Base-by-base conservation (phyloP, 2,888 invertebrate genomes). In the Ctenicera cuprea region DNA sequence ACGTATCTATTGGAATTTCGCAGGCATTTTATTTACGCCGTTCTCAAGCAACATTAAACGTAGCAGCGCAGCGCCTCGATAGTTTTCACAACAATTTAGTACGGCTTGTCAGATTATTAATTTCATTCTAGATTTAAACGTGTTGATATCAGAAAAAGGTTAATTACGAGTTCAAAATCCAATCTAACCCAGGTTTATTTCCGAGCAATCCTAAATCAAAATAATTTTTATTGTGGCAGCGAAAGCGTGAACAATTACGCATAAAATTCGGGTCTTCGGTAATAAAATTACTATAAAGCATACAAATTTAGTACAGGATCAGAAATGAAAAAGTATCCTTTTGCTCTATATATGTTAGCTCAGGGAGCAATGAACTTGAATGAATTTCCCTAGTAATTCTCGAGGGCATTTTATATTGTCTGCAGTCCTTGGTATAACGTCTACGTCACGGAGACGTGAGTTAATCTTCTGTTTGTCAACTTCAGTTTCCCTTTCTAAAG, bases 321-420 rank as follows among this genome's bases (percentile, higher is more conserved):
- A 54, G 54, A 54, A 54, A 54, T 54, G 54, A 54, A 54, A 54
- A 54, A 54, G 54, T 54, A 30, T 26, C n/a, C 54, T 54, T n/a
- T 9, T 22, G 54, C 54, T 43, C 14, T 26, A 14, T 33, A 33
- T 41, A 62, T 62, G 62, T 20, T 62, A 62, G 45, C 43, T 14
- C 5, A 41, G 45, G 22, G 45, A 62, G 62, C 43, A 62, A 62
- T 62, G 62, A 62, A 62, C 62, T 59, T 26, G 62, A 43, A 62
- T 45, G 41, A 62, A 62, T 62, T 62, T 62, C n/a, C 62, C 22
- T 43, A 22, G 62, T 41, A 62, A 62, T 43, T 22, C 43, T 18
- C 43, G 12, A 45, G 62, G 41, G 62, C 14, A 45, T 62, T 62
- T 62, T 62, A 41, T 62, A 41, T 43, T 43, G 22, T 41, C 43